These are phyloP conservation scores for Prionace glauca DNA, from an alignment of 2,797 vertebrate genomes.

Conservation along the genomic window DNA sequence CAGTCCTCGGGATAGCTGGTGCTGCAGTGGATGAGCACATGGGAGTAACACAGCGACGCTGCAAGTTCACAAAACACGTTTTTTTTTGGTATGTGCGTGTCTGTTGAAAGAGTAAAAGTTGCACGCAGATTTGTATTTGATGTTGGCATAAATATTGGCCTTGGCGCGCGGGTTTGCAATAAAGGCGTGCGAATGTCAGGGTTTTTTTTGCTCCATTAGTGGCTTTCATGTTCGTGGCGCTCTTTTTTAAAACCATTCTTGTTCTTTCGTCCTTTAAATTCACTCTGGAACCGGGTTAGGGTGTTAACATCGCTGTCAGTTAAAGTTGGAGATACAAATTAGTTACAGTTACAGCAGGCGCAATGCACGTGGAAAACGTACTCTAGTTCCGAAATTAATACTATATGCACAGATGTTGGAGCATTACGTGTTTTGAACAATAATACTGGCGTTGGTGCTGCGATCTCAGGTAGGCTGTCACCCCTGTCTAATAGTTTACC, in stretches of 20 bases:
- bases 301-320: not conserved
- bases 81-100: no score
- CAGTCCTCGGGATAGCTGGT: not conserved
- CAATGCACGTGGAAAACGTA: not conserved
- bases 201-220: not conserved
- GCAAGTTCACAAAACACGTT: not conserved
- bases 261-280: not conserved
- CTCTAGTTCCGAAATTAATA: not conserved
- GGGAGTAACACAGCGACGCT: not conserved
- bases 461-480: not conserved
- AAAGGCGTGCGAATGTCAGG: not conserved
- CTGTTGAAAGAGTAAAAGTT: no score
- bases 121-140: not conserved
- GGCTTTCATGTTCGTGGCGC: no score
- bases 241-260: not conserved
- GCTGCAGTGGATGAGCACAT: not conserved
- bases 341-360: not conserved
- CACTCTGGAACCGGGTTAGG: not conserved
- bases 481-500: not conserved
- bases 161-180: not conserved
- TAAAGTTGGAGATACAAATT: slow-evolving; percentile 19
- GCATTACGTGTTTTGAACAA: not conserved
- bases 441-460: not conserved
- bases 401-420: not conserved
- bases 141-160: not conserved